Percentiles rank a stretch among this genome's conserved stretches.
These are phyloP conservation scores for Echinometra lucunter DNA, from an alignment of 53 echinoderm and acorn worm genomes.

Conservation along the genomic window DNA sequence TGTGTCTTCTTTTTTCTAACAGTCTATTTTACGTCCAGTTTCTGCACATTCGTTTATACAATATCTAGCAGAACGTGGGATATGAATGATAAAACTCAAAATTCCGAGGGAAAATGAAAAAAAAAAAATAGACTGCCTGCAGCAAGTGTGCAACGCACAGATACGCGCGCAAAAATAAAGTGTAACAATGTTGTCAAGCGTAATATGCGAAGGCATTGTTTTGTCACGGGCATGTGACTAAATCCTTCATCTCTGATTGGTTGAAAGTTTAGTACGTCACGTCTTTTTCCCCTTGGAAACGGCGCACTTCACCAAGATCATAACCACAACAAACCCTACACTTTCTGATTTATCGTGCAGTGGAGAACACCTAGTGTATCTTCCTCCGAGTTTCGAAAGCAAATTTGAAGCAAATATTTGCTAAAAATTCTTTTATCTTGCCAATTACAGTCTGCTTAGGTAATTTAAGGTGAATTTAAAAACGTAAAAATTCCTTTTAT, in stretches of 20 bases:
- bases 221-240: background rate
- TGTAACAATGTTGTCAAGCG: background rate
- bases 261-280: background rate
- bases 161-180: background rate
- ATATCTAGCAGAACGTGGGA: no score
- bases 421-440: background rate
- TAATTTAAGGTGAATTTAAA: background rate
- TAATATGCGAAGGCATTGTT: background rate
- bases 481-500: background rate
- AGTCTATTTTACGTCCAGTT: no score
- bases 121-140: no score
- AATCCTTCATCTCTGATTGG: background rate
- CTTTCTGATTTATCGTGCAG: background rate
- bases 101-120: no score
- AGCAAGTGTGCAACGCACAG: no score
- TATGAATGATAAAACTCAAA: background rate
- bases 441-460: background rate
- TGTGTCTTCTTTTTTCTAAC: no score
- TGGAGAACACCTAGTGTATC: slow-evolving; percentile 15
- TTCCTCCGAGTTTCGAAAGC: slow-evolving; percentile 9
- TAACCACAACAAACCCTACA: slow-evolving; percentile 1
- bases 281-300: background rate
- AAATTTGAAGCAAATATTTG: background rate
- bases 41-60: no score
- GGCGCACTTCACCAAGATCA: background rate